Evolutionary conservation across 2,888 invertebrate genomes (phyloP).

Genomic region (Beris morrisii): DNA sequence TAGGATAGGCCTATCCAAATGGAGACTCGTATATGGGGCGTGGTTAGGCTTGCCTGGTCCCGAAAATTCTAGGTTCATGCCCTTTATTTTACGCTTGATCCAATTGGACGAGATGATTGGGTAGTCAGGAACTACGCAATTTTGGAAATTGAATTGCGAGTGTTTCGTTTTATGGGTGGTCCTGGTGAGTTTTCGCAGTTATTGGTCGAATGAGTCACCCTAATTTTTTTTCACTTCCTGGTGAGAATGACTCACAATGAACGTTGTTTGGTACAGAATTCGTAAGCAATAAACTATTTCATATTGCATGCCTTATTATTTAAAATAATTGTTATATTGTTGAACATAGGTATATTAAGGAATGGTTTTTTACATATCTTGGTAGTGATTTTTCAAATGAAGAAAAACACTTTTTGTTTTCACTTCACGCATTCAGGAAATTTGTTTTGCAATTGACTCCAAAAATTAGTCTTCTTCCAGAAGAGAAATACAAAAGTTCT

Average conservation of each 20-base stretch:
- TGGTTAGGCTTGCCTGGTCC: constrained; percentile 11
- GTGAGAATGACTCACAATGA: constrained; percentile 3
- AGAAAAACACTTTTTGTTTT: no score
- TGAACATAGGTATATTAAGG: no score
- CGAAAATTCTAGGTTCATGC: constrained; percentile 19
- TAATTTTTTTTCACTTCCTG: constrained; percentile 9
- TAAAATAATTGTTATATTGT: no score
- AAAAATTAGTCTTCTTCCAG: no score
- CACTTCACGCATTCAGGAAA: no score
- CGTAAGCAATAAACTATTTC: not conserved
- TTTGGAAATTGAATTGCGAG: constrained; percentile 17
- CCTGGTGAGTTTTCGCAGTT: not conserved
- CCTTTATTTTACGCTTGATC: constrained; percentile 2
- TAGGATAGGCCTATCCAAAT: constrained; percentile 13
- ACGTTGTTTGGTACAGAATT: not conserved
- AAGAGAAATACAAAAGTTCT: no score
- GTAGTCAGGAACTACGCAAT: not conserved
- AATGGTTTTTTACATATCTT: no score
- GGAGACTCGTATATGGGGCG: constrained; percentile 14
- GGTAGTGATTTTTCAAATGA: no score
- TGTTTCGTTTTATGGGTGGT: constrained; percentile 12
- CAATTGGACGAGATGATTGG: constrained; percentile 18
- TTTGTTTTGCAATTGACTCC: no score
- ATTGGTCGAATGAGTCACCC: constrained; percentile 25
- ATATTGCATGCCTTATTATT: not conserved